phyloP scores from a whole-genome alignment of 2,113 vertebrate species.

The Gracilinanus agilis region DNA sequence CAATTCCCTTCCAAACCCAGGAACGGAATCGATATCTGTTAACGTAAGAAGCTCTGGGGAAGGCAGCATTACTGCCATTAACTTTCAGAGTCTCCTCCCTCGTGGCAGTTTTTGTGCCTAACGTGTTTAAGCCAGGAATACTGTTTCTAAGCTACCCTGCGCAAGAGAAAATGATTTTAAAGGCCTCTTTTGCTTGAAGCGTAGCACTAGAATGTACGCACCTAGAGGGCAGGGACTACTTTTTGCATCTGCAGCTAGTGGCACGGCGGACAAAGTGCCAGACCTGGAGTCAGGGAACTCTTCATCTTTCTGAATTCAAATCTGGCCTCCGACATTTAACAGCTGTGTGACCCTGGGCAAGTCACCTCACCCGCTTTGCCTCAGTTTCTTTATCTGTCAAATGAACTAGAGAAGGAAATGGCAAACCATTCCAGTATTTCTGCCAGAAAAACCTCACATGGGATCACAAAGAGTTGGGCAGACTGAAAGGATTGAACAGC shows the following conservation, averaged over 20 bases:
- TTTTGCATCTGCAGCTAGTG: neutral
- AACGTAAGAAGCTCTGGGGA: slow-evolving; percentile 57
- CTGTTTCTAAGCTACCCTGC: slow-evolving; percentile 38
- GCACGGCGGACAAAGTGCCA: no score
- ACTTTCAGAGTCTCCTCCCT: slow-evolving; percentile 55
- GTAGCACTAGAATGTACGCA: neutral
- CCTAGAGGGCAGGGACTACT: neutral
- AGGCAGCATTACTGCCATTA: slow-evolving; percentile 43
- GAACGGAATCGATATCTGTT: slow-evolving; percentile 10
- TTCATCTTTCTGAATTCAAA: no score
- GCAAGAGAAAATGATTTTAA: slow-evolving; percentile 52
- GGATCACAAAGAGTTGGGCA: no score
- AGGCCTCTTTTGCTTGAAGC: slow-evolving; percentile 48
- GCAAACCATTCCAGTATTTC: no score
- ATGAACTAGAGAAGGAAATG: no score
- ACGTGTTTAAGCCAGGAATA: slow-evolving; percentile 61
- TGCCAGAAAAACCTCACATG: no score
- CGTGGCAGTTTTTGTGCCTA: slow-evolving; percentile 58
- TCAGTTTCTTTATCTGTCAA: no score
- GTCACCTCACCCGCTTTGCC: no score
- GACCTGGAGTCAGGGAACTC: no score
- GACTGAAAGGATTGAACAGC: no score
- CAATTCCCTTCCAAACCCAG: slow-evolving; percentile 44
- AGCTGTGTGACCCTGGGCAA: no score
- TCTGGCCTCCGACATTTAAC: no score